Evolutionary conservation across 2,797 vertebrate species (phyloP), one percentile per base, ranked within the genome.

Genomic region (Geotrypetes seraphini): DNA sequence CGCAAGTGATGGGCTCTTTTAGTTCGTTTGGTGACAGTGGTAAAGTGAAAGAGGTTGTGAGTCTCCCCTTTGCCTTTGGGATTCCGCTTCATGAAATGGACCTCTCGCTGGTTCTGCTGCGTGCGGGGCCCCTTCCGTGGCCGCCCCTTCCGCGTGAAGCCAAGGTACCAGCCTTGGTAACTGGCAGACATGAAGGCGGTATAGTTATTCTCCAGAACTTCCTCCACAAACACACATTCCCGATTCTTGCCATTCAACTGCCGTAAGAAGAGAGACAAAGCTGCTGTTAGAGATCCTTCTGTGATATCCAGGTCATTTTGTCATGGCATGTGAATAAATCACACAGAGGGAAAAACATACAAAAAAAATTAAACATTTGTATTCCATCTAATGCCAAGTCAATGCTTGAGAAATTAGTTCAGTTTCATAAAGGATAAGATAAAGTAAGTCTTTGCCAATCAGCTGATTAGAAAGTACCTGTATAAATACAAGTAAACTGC

Each of bases 131-230:
- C 84, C 52, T 83, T 85, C 46, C 85, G 84, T 35, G 86, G 83
- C 54, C 71, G 66, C 4, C 86, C 85, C 46, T 79, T 83, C 39
- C 85, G 65, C 63, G 86, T 87, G 66, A 88, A 88, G 43, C 84
- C 85, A 7, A 88, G 75, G 73, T 87, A 88, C 83, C 85, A 88
- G 49, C 81, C 85, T 66, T 77, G 81, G 72, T 85, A 85, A 65
- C 81, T 80, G 55, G 84, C 85, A 6, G 85, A 87, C 46, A 85
- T 76, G 1, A 88, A 68, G 2, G 85, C 85, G 0, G 84, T 88
- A 69, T 87, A 88, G 80, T 87, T 86, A 70, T 88, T 88, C 62
- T 88, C 85, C 61, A 88, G 57, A 63, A 86, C 84, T 63, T 87
- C 84, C 63, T 88, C 85, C 20, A 86, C 74, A 27, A 88, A 88